A percentile compares a stretch with the other conserved stretches of the same genome.
Evolutionary conservation across 1,140 invertebrate genomes (phyloP).

Genomic region (Macrosteles quadrilineatus): DNA sequence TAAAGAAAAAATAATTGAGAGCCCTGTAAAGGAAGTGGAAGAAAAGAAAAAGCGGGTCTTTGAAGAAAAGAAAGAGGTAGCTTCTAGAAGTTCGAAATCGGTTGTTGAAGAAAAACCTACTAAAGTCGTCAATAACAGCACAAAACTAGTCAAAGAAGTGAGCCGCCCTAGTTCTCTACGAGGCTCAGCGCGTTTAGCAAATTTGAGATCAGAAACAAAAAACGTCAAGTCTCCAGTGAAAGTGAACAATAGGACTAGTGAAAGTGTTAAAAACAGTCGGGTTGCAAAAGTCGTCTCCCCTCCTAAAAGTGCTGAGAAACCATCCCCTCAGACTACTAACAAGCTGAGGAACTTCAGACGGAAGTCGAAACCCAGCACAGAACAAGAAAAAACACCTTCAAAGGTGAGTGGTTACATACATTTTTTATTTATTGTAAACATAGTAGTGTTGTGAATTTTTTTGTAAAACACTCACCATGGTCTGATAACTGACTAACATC

Average conservation of each 20-base stretch:
- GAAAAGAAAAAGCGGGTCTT: slow-evolving; percentile 4
- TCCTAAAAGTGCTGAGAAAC: slow-evolving; percentile 12
- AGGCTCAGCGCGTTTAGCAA: background rate
- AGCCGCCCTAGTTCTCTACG: background rate
- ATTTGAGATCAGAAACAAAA: slow-evolving; percentile 13
- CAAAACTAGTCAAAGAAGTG: slow-evolving; percentile 16
- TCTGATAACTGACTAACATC: too few relatives aligned
- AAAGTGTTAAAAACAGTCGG: background rate
- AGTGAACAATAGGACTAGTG: slow-evolving; percentile 19
- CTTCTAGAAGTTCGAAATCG: background rate
- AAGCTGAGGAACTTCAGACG: slow-evolving; percentile 7
- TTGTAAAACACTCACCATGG: too few relatives aligned
- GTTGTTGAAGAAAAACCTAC: background rate
- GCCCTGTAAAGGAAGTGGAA: background rate
- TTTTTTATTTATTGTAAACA: background rate
- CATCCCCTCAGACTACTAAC: background rate
- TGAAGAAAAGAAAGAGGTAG: slow-evolving; percentile 6
- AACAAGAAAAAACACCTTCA: slow-evolving; percentile 1
- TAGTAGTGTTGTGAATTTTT: background rate
- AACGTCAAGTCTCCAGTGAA: background rate
- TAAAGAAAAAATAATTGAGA: background rate
- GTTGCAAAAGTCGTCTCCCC: slow-evolving; percentile 1
- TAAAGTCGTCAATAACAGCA: background rate
- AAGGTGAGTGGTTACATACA: slow-evolving; percentile 7
- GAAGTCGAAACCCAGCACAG: background rate